Base-by-base conservation (phyloP, 37 sponge, comb jelly and placozoan genomes). In the Geodia barretti region DNA sequence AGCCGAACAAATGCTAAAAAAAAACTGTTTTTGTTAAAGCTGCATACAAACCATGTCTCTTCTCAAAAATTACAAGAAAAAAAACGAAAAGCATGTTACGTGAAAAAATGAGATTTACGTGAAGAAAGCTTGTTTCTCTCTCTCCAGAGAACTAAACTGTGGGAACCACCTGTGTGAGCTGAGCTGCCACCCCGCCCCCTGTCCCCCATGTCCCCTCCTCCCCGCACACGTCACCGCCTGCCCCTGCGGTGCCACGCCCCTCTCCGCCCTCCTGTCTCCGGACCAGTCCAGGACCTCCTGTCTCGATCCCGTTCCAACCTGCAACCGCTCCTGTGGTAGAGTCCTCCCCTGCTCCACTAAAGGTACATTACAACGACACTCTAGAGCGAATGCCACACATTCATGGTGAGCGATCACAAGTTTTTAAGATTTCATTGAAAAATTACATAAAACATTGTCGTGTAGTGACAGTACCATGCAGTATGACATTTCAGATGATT, bases 251-350 rank as follows among this genome's bases (percentile, higher is more conserved):
- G 81, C 90, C 68, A 84, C 73, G 39, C 74, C 73, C 47, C 32
- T 97, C 23, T 60, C 66, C 0, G 54, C 79, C 29, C 84, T 93
- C 24, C 73, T 87, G 0, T 35, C 83, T 0, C 42, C 64, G 39
- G 89, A 81, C 4, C 69, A 26, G 43, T 62, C 25, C 34, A 83
- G 98, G 80, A 78, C 70, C 14, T 90, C 95, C 2, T 97, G 98
- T 77, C 85, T 95, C 25, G 98, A 97, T 47, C 78, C 91, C 59
- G 82, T 97, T 43, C 98, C 95, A 3, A 92, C 91, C 20, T 97
- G 98, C 77, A 64, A 68, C 35, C 81, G 74, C 9, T 67, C 76
- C 43, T 97, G 98, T 62, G 78, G 76, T 1, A 84, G 73, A 68
- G 38, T 39, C 0, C 74, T 97, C 0, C 72, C 81, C 26, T 97